Evolutionary conservation across 2,888 invertebrate species (phyloP), one percentile per base, ranked within the genome.

Genomic region (Pantelozetes paolii): DNA sequence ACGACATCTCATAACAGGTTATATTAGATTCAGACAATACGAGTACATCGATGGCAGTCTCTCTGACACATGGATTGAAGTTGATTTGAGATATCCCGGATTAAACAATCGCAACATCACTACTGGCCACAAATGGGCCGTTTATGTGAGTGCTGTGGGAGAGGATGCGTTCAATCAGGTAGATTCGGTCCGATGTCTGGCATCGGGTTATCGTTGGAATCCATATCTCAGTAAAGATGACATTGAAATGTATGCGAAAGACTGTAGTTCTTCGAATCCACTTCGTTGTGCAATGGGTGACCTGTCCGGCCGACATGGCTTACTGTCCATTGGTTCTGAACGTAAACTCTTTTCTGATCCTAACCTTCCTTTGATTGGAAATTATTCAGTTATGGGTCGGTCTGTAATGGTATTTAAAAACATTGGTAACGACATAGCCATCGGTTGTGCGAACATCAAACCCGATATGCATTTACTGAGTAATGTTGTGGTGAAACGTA

Each of bases 221-320:
- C 78, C 78, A 6, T 78, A 76, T 42, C 74, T 76, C n/a, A 18
- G 71, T 0, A 67, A 54, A n/a, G 50, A 69, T 30, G 76, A 73
- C 36, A 42, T 48, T 92, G 88, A 87, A 71, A 92, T 92, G 70
- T 95, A 95, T 82, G 87, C 85, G 74, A 88, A 89, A 82, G 94
- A 96, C 84, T 96, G 96, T 81, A 90, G 90, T 0, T 87, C 90
- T 0, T 89, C 91, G 82, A 91, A 93, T 80, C 95, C 94, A 0
- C 83, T 94, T 72, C 85, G 95, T 1, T 96, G 96, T 81, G 90
- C 94, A 81, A 90, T 94, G 0, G 96, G 95, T 0, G 96, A 96
- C 82, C 83, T 94, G 59, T 90, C 93, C 0, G 88, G 91, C 0
- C 86, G 94, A 77, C 84, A 94, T 45, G 94, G 93, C 0, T 87